Base-by-base conservation (phyloP, 2,797 vertebrate species). In the Phalloptychus januarius region DNA sequence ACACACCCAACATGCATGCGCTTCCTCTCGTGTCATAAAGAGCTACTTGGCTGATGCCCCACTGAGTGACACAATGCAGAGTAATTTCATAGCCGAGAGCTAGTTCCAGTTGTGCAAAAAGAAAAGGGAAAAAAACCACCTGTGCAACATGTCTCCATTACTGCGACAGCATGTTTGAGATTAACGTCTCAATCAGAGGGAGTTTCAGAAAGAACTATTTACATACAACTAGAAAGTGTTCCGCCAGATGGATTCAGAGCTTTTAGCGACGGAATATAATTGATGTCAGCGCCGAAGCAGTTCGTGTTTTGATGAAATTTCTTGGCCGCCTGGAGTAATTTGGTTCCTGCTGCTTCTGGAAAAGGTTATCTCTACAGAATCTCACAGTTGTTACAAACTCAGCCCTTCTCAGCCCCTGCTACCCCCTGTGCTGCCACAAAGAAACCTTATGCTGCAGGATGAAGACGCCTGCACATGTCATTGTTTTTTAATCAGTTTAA, bases 71-170 rank as follows among this genome's bases (percentile, higher is more conserved):
- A 85, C 46, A 79, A 83, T 83, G 78, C 79, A 75, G n/a, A 72
- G 70, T 83, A 72, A 88, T 86, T 86, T 87, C 84, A 87, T 77
- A 81, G 88, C 77, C 79, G 75, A 76, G 76, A 79, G 81, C 75
- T 76, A 74, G 84, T 84, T 75, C 69, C 52, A 46, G 20, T 63
- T n/a, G 31, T 33, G 58, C 58, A 33, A 33, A 18, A 56, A 13
- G 12, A 54, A n/a, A 20, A 71, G 33, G 72, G 85, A 84, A 48
- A 72, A n/a, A 23, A 8, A 36, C 36, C 72, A 83, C 74, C 81
- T 67, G 71, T 76, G 36, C 58, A 82, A 78, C 67, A 75, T 74
- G 45, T 79, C 78, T 52, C 28, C 50, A 82, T 80, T 63, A 80
- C 67, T 42, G 45, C 7, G 46, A 74, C 50, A 80, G 63, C 56